Base-by-base conservation (phyloP, 2,888 invertebrate species). In the Epinotia demarniana region DNA sequence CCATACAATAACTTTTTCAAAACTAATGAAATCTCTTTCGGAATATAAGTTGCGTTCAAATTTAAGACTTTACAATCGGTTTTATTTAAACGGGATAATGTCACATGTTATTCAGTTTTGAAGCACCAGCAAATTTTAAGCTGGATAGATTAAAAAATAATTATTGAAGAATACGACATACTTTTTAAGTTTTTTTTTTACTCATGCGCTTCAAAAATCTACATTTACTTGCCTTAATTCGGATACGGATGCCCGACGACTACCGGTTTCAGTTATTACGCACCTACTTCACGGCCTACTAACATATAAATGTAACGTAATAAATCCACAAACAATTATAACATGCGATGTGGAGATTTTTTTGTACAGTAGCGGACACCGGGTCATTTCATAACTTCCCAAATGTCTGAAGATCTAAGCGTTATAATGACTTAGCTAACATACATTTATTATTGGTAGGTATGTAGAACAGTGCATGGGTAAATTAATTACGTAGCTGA, bases 261-360 rank as follows among this genome's bases (percentile, higher is more conserved):
- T 68, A 68, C 55, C 68, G 16, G 66, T 66, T 66, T 55, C 33
- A 58, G 16, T 58, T 68, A 39, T 68, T 68, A 66, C 66, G 66
- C 55, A 5, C n/a, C 12, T 66, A 5, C n/a, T n/a, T 66, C 11
- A 33, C 12, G 66, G 11, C 66, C 66, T 66, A 66, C 53, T 53
- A 27, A 66, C 19, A 33, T 55, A 66, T 66, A 13, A 49, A n/a
- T 46, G 63, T 46, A 66, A 57, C 23, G 43, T 43, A 43, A 43
- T 18, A 39, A 62, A 62, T 11, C 11, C 62, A 43, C 62, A 19
- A 62, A 43, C 62, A 18, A 43, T 43, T 62, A 62, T 53, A n/a
- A 53, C 13, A n/a, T n/a, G 49, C n/a, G n/a, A n/a, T n/a, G 16
- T 53, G 3, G 6, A 53, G 49, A n/a, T 53, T n/a, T 53, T 53